Evolutionary conservation across 2,888 invertebrate genomes (phyloP), one percentile per base, ranked within the genome.

Genomic region (Terebella lapidaria): DNA sequence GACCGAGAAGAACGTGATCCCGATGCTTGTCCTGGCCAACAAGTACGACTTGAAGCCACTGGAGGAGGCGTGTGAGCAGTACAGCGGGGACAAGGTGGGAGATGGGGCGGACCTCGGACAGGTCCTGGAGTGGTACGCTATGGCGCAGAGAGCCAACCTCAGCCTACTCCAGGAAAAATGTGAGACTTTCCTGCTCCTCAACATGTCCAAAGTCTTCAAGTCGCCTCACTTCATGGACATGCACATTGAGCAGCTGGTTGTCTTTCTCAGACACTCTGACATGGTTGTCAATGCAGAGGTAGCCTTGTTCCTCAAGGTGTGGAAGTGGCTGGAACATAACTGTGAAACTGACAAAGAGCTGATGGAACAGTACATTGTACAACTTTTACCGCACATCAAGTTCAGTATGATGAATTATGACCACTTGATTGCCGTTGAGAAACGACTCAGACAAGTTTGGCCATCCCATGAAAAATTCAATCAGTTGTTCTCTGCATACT

Each of bases 41-140:
- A 60, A 60, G 46, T 60, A 60, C 29, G 47, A 52, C 45, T 29
- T 60, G 2, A 49, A 30, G 28, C 46, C 42, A 26, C 46, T 60
- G 27, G 60, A 60, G 30, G 53, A 60, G 53, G 52, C 51, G 10
- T 60, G 60, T 30, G 56, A 60, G 53, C 35, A 51, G 20, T 42
- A 4, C 46, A 53, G 55, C 18, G 24, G 15, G 45, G 51, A 49
- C 10, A 22, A 45, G n/a, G 57, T 60, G 2, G 56, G 46, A 45
- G 28, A 56, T 5, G 60, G 60, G 2, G 45, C 46, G 1, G 45
- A 52, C 18, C 28, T 46, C 22, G 60, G 45, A 24, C 26, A 24
- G 26, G 29, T 60, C 2, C 30, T 53, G 15, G 52, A 60, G 22
- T 57, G 56, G 56, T 60, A 54, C 55, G 42, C 29, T 25, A 10